Evolutionary conservation across 2,888 invertebrate species (phyloP).

Genomic region (Lydus trimaculatus): DNA sequence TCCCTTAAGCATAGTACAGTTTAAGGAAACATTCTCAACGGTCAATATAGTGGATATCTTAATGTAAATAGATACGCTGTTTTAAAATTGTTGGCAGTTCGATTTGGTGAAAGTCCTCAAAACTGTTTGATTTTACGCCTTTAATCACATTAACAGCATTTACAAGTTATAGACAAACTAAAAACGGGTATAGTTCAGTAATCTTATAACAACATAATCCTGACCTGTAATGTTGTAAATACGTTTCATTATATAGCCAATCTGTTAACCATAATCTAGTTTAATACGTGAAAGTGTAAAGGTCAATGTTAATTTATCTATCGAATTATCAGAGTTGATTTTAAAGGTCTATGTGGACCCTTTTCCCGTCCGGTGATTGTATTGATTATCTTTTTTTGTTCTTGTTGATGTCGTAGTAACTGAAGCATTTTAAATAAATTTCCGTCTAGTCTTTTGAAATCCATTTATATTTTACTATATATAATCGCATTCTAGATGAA

Average conservation of each 20-base stretch:
- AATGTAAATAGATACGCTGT: not conserved
- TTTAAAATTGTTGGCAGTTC: not conserved
- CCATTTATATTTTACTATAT: not conserved
- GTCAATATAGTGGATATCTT: conserved; percentile 1
- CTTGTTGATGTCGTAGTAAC: not conserved
- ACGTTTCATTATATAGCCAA: not conserved
- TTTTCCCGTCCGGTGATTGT: not conserved
- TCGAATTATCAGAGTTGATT: not conserved
- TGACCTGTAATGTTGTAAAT: conserved; percentile 10
- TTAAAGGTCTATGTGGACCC: not conserved
- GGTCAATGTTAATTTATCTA: conserved; percentile 1
- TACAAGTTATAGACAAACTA: not conserved
- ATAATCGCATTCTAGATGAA: not conserved
- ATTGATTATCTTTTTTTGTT: not conserved
- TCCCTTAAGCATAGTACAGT: conserved; percentile 1
- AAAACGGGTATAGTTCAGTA: not conserved
- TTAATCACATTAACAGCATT: conserved; percentile 9
- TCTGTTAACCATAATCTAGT: not conserved
- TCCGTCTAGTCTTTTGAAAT: not conserved
- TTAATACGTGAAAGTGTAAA: not conserved
- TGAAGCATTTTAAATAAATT: not conserved
- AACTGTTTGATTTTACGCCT: not conserved
- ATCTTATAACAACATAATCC: conserved; percentile 5
- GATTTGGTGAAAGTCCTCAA: not conserved
- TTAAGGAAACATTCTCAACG: conserved; percentile 3